Evolutionary conservation across 2,797 vertebrate genomes (phyloP).

Genomic region (Arctocebus calabarensis): DNA sequence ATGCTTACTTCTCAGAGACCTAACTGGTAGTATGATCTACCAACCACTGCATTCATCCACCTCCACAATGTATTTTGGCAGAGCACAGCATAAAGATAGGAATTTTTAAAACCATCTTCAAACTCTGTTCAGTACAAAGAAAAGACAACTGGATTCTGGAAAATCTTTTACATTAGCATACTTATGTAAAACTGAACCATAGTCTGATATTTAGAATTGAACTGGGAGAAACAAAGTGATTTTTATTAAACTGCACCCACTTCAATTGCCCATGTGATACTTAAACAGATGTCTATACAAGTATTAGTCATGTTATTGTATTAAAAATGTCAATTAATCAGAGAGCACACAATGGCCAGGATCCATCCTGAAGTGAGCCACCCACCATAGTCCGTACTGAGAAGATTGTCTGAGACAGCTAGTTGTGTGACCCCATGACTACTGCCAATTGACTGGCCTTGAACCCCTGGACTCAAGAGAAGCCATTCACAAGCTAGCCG

Average conservation of each 20-base stretch:
- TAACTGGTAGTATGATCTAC: not conserved
- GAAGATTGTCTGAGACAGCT: not conserved
- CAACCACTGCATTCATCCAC: not conserved
- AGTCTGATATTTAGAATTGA: conserved; percentile 26
- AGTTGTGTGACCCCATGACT: not conserved
- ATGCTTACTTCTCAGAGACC: conserved; percentile 11
- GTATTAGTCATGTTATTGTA: conserved; percentile 6
- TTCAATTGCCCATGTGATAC: not conserved
- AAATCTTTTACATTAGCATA: not conserved
- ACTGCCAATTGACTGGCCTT: not conserved
- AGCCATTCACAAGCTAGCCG: not conserved
- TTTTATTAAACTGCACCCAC: conserved; percentile 8
- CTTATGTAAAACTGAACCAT: not conserved
- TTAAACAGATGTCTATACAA: not conserved
- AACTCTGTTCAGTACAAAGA: not conserved
- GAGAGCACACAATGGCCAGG: not conserved
- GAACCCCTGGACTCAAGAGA: not conserved
- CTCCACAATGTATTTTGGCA: not conserved
- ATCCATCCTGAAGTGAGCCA: conserved; percentile 2
- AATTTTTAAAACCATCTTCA: not conserved
- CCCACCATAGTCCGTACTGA: not conserved
- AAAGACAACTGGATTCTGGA: not conserved
- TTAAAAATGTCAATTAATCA: not conserved
- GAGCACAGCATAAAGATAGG: not conserved
- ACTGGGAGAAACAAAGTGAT: not conserved